Conservation (phyloP, 2,797 vertebrate genomes). For the Eurystomus glaucurus region DNA sequence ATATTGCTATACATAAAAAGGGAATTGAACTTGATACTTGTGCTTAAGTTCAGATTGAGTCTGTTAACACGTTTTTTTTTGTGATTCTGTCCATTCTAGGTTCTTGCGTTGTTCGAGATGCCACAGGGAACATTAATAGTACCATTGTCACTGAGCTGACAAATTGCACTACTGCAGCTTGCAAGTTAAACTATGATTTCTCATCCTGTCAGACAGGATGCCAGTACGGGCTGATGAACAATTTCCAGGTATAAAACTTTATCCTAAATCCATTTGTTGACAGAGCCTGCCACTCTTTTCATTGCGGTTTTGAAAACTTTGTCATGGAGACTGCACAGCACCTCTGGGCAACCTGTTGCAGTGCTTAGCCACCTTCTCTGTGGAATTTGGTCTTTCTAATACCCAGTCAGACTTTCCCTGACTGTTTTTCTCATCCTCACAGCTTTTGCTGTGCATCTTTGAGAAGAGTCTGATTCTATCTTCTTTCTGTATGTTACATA, state of each 20-base stretch:
- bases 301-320: background rate
- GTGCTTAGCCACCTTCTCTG: background rate
- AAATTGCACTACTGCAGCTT: conserved; percentile 92
- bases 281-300: background rate
- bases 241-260: conserved; percentile 85
- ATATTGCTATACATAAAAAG: background rate
- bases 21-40: background rate
- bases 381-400: background rate
- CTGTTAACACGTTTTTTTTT: background rate
- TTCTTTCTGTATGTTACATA: background rate
- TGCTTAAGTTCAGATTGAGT: background rate
- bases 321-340: background rate
- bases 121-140: conserved; percentile 87
- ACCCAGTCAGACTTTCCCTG: fast-evolving
- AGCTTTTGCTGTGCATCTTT: background rate
- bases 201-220: conserved; percentile 86
- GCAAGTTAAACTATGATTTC: conserved; percentile 92
- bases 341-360: background rate
- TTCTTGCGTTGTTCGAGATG: conserved; percentile 94
- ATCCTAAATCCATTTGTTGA: conserved; percentile 36
- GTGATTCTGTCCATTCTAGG: conserved; percentile 80
- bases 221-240: conserved; percentile 91
- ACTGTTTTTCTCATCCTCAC: background rate
- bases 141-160: conserved; percentile 82
- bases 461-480: too few species aligned